Evolutionary conservation across 2,797 vertebrate species (phyloP).

Genomic region (Argyrosomus regius): DNA sequence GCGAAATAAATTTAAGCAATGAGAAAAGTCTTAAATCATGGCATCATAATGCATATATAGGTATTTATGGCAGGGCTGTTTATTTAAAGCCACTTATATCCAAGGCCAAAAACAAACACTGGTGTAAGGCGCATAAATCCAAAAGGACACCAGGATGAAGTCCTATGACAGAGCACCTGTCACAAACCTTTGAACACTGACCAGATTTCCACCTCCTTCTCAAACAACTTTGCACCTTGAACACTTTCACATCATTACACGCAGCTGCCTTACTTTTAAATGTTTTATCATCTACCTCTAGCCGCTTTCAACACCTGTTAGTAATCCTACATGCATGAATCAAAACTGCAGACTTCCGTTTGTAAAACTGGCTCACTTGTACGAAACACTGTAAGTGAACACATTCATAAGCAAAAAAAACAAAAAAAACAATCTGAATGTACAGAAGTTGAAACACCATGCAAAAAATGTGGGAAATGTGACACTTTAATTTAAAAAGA

Average conservation of each 20-base stretch:
- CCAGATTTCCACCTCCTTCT: background rate
- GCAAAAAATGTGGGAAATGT: constrained; percentile 27
- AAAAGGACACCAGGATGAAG: background rate
- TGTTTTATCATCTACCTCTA: background rate
- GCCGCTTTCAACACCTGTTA: constrained; percentile 4
- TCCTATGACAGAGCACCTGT: too few relatives aligned
- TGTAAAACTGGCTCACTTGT: constrained; percentile 6
- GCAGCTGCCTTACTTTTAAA: background rate
- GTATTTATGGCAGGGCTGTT: constrained; percentile 12
- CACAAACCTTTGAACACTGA: background rate
- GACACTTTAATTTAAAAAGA: constrained; percentile 28
- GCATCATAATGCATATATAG: constrained; percentile 1
- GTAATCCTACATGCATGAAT: constrained; percentile 21
- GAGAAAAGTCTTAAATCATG: background rate
- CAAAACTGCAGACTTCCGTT: background rate
- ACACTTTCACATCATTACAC: background rate
- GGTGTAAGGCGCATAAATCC: background rate
- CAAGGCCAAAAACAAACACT: constrained; percentile 10
- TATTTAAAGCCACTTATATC: background rate
- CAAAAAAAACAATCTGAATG: constrained; percentile 4
- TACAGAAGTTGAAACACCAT: constrained; percentile 26
- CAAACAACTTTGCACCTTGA: background rate
- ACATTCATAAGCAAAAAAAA: constrained; percentile 22
- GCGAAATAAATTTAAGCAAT: constrained; percentile 4
- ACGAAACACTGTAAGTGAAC: constrained; percentile 20